Base-by-base conservation (phyloP, 2,113 vertebrate genomes). In the Aix galericulata region DNA sequence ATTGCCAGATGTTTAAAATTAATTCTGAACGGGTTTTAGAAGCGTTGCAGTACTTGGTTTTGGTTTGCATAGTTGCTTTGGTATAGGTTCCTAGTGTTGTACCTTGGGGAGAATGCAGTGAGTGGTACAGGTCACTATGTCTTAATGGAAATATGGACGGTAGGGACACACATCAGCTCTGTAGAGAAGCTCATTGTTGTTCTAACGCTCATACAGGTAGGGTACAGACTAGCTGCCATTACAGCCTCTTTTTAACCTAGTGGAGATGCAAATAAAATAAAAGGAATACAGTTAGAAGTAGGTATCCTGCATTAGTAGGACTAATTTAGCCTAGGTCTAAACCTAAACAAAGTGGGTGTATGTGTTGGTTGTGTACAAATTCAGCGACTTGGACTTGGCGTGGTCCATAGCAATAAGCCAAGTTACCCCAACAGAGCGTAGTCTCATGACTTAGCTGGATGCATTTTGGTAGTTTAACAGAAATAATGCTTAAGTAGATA, bases 1-100 rank as follows among this genome's bases (percentile, higher is more conserved):
- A 74, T 68, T 69, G 62, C 53, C 75, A 91, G 66, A 73, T 85
- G 67, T 91, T 89, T 91, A 64, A 84, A 86, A 81, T 88, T 31
- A 83, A 82, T 91, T 85, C 77, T 89, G 44, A 93, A 78, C 64
- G 68, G 56, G 52, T 74, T 96, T 92, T 82, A 64, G 44, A 95
- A 88, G 46, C 34, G 69, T 91, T 63, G 68, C n/a, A 56, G 77
- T 73, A 89, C 52, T 91, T 3, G 0, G 21, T 76, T 95, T 77
- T 78, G 3, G 4, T 78, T 89, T 87, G 76, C 18, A 23, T 63
- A 53, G 44, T 86, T 91, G 82, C 62, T 94, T 95, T 67, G 79
- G 15, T 83, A 53, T 76, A 0, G 0, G 38, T 86, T 88, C 58
- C 75, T 86, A 73, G 40, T 91, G 29, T 68, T 72, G 64, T 42